phyloP scores from a whole-genome alignment of 2,888 invertebrate genomes.

The Pteria penguin region DNA sequence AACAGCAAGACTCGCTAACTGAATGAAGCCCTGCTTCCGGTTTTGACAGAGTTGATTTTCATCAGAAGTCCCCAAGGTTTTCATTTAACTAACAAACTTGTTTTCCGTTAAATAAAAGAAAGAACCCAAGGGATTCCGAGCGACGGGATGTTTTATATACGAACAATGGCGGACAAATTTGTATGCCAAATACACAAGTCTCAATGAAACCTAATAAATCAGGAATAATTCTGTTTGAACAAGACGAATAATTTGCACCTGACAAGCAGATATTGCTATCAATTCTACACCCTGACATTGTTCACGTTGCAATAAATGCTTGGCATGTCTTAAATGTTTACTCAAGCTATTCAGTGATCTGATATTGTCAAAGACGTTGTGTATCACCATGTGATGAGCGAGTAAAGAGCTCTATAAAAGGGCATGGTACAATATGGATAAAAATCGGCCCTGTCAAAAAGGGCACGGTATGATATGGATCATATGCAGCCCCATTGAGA shows the following conservation, averaged over 20 bases:
- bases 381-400: no score
- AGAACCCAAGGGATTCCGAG: constrained; percentile 22
- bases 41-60: constrained; percentile 29
- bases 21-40: constrained; percentile 23
- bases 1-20: constrained; percentile 11
- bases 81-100: constrained; percentile 40
- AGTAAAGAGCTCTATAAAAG: no score
- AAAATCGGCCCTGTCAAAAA: no score
- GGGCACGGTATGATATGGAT: no score
- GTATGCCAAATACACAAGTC: constrained; percentile 39
- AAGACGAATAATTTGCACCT: constrained; percentile 30
- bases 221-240: constrained; percentile 40
- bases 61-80: constrained; percentile 36
- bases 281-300: constrained; percentile 5
- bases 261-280: constrained; percentile 13
- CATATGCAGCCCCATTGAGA: no score
- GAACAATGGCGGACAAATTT: constrained; percentile 39
- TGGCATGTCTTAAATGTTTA: not conserved
- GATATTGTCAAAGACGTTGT: no score
- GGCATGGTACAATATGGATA: no score
- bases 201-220: constrained; percentile 36
- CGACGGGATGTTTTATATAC: not conserved
- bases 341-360: not conserved
- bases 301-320: not conserved
- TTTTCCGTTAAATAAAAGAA: constrained; percentile 34